A percentile compares a stretch with the other conserved stretches of the same genome.
phyloP scores from a whole-genome alignment of 2,797 vertebrate species.

The Channa striata region DNA sequence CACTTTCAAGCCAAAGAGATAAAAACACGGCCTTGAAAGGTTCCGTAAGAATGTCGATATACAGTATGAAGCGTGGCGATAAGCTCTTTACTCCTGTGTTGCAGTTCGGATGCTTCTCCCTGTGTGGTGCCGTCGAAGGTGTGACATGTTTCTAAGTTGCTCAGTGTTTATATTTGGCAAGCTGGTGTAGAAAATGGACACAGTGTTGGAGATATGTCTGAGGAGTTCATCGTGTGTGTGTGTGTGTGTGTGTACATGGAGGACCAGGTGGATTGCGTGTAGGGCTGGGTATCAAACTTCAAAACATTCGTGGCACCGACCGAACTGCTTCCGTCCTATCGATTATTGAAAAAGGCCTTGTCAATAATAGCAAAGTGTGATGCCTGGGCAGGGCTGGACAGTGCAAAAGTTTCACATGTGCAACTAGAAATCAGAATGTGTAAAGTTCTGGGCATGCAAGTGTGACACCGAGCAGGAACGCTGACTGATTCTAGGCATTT shows the following conservation, averaged over 20 bases:
- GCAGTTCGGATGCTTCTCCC: conserved; percentile 61
- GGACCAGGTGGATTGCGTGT: conserved; percentile 63
- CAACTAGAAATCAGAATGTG: too few relatives aligned
- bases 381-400: too few relatives aligned
- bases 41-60: conserved; percentile 51
- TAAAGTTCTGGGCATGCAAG: too few relatives aligned
- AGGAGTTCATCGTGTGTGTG: conserved; percentile 80
- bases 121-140: conserved; percentile 56
- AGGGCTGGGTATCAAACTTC: too few relatives aligned
- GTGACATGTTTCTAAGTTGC: conserved; percentile 68
- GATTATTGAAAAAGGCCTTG: too few relatives aligned
- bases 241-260: conserved; percentile 71
- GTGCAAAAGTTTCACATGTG: too few relatives aligned
- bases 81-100: conserved; percentile 55
- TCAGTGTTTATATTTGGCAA: conserved; percentile 84
- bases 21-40: conserved; percentile 67
- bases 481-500: too few relatives aligned
- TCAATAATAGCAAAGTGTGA: too few relatives aligned
- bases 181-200: conserved; percentile 90
- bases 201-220: conserved; percentile 95
- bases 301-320: too few relatives aligned
- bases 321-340: too few relatives aligned
- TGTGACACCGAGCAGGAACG: too few relatives aligned
- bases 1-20: conserved; percentile 62
- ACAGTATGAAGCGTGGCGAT: conserved; percentile 52